A percentile compares a stretch with the other conserved stretches of the same genome.
phyloP scores from a whole-genome alignment of 1,140 invertebrate genomes.

The Drosophila hydei region DNA sequence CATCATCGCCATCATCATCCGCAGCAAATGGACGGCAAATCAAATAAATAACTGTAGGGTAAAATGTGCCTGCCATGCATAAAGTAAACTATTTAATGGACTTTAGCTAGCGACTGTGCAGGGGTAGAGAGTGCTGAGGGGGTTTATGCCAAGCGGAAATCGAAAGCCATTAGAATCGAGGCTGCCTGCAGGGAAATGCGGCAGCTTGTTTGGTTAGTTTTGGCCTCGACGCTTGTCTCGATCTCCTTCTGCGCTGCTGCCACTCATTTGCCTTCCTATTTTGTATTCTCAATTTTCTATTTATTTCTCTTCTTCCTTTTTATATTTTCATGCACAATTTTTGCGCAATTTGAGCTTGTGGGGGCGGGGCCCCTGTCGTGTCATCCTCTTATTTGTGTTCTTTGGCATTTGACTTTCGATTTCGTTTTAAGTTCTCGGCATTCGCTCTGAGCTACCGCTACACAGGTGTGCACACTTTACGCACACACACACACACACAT shows the following conservation, averaged over 20 bases:
- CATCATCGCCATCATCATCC: conserved; percentile 34
- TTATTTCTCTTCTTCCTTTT: conserved; percentile 3
- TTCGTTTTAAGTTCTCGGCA: conserved; percentile 64
- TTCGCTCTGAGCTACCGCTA: conserved; percentile 16
- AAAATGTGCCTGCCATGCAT: conserved; percentile 77
- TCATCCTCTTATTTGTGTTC: conserved; percentile 33
- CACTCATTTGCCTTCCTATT: conserved; percentile 59
- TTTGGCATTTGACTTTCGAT: conserved; percentile 60
- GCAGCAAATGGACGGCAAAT: conserved; percentile 60
- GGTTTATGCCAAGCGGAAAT: conserved; percentile 59
- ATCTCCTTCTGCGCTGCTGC: conserved; percentile 13
- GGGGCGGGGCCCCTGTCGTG: conserved; percentile 27
- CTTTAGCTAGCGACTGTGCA: conserved; percentile 45
- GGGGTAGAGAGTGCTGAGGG: neutral
- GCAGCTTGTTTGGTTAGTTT: conserved; percentile 20
- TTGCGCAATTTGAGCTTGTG: conserved; percentile 57
- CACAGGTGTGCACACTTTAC: conserved; percentile 16
- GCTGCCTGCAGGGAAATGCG: conserved; percentile 42
- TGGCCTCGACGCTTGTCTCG: conserved; percentile 34
- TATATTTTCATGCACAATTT: conserved; percentile 44
- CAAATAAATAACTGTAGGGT: conserved; percentile 74
- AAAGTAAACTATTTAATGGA: conserved; percentile 81
- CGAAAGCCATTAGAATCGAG: conserved; percentile 71
- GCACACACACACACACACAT: neutral
- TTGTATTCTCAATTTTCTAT: conserved; percentile 21